Evolutionary conservation across 1,140 invertebrate species (phyloP), one percentile per base, ranked within the genome.

Genomic region (Ruditapes philippinarum): DNA sequence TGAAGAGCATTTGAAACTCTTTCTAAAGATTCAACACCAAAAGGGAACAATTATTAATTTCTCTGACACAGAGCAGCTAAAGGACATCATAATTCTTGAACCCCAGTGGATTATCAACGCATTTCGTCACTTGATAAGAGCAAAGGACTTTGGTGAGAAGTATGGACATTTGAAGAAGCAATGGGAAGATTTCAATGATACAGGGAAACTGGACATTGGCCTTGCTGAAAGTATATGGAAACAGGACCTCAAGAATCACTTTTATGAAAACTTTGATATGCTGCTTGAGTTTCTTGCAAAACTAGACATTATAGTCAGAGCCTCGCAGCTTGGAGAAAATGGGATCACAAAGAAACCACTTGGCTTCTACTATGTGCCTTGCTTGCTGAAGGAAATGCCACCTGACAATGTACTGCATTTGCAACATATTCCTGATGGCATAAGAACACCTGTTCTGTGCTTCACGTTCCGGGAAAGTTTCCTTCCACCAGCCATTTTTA

Each of bases 401-500:
- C 45, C 49, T 40, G 25, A 62, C 9, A 17, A 22, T 25, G 28
- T 70, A 31, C 28, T 86, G 12, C 36, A 36, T 2, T 0, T 38
- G 19, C n/a, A 1, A 2, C 12, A 45, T 25, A 49, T 54, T 36
- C n/a, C 51, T 7, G 68, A 78, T 31, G 25, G 70, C 0, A 14
- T 76, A 3, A 60, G 28, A 25, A 76, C 70, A 22, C 73, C 83
- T 5, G 51, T 65, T 40, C 73, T 86, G 5, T 86, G 83, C 36
- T 78, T 86, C 36, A 86, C 42, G 9, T 86, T 86, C 38, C 74
- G 28, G 25, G 73, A 78, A 33, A 65, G 68, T 31, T 86, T 86
- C 33, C 73, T 86, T 7, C 83, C 83, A 42, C 83, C 83, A n/a
- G 83, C 83, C 7, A 22, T 86, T 45, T 86, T 86, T 54, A 86